Percentiles rank a stretch among this genome's conserved stretches.
These are phyloP conservation scores for Neoscelio sp. DNA, from an alignment of 2,888 invertebrate species.

Conservation along the genomic window DNA sequence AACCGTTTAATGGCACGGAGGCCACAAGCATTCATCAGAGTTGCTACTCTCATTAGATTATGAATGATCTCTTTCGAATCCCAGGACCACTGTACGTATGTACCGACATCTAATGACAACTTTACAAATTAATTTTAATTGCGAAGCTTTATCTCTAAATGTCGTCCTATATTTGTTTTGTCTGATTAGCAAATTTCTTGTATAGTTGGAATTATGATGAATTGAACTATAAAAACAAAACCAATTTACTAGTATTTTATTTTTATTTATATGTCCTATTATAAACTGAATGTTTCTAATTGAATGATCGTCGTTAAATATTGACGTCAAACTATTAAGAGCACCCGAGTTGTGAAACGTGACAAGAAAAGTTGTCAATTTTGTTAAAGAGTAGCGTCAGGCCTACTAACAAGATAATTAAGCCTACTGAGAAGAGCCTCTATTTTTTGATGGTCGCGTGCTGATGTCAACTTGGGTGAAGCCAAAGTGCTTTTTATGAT, in stretches of 20 bases:
- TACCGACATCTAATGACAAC: slow-evolving; percentile 40
- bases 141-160: background rate
- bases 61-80: slow-evolving; percentile 55
- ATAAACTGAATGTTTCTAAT: slow-evolving; percentile 50
- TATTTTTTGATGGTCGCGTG: slow-evolving; percentile 76
- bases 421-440: slow-evolving; percentile 73
- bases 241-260: too few relatives aligned
- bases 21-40: slow-evolving; percentile 50
- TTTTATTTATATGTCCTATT: slow-evolving; percentile 40
- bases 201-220: slow-evolving; percentile 40
- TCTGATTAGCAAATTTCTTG: slow-evolving; percentile 52
- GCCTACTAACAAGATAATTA: slow-evolving; percentile 77
- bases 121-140: slow-evolving; percentile 46
- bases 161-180: slow-evolving; percentile 47
- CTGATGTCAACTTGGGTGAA: slow-evolving; percentile 74
- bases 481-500: slow-evolving; percentile 68
- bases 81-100: slow-evolving; percentile 15
- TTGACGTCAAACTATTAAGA: slow-evolving; percentile 27
- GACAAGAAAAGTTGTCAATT: slow-evolving; percentile 57
- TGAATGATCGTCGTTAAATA: slow-evolving; percentile 55
- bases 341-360: slow-evolving; percentile 31
- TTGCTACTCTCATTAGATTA: slow-evolving; percentile 62
- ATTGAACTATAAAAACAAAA: too few relatives aligned
- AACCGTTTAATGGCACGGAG: slow-evolving; percentile 73
- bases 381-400: slow-evolving; percentile 56